Evolutionary conservation across 2,113 vertebrate genomes (phyloP), one percentile per base, ranked within the genome.

Genomic region (Centrocercus urophasianus): DNA sequence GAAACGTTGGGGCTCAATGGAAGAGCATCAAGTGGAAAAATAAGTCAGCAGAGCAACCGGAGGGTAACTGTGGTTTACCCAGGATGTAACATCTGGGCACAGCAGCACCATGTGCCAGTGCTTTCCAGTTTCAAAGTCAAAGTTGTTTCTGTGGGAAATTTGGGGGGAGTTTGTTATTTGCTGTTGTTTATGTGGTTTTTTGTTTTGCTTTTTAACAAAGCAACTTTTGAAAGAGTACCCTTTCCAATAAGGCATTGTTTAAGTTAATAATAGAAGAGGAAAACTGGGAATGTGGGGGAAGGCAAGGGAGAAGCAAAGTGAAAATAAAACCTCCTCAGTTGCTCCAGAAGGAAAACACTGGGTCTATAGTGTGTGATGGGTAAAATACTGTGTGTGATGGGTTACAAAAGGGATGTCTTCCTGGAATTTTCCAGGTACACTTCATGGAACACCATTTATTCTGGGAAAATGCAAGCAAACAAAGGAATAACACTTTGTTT

Each of bases 161-260:
- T 74, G 3, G 0, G 83, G 86, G 83, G 88, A 95, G 92, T 81
- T 90, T 86, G 27, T 73, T 86, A 74, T 93, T 95, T 8, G 11
- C 42, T 77, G 47, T 72, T 67, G 82, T 69, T 11, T 88, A 91
- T 91, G 60, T 89, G 87, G 7, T 73, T 94, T 66, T 66, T 63
- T 89, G 93, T 91, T 95, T 95, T 95, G 93, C 60, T 78, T 83
- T 92, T 88, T 91, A 80, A 88, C 88, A 90, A 86, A 95, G 64
- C 67, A 34, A 32, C 25, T 89, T 36, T 83, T 64, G 25, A 93
- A 93, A 83, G 65, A 21, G 43, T 7, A 74, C 0, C 28, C 82
- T 86, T 93, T 88, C 75, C 78, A 77, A 89, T 91, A 96, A 95
- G 38, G 13, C 32, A 67, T 93, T 96, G 96, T 94, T 96, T 93